Base-by-base conservation (phyloP, 1,140 invertebrate species). In the Drosophila sturtevanti region DNA sequence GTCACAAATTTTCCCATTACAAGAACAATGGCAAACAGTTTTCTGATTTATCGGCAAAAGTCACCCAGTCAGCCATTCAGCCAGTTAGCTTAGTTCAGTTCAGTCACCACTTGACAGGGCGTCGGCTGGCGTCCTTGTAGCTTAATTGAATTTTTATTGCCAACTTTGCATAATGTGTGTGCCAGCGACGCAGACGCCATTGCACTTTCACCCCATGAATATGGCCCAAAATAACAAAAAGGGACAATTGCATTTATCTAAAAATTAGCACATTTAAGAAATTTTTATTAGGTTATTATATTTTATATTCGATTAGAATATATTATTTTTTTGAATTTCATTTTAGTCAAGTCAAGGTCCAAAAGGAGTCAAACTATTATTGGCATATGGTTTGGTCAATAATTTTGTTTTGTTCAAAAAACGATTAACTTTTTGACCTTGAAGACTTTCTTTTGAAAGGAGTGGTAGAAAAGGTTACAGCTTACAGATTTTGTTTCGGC, bases 111-210 rank as follows among this genome's bases (percentile, higher is more conserved):
- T 87, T 89, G 84, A 84, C 76, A 60, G 63, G 64, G 64, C 31
- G 41, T 21, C 41, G 16, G 41, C 41, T 48, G 41, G 16, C 65
- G 84, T 84, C 84, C 84, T 89, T 89, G 84, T 51, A 72, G 68
- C 77, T 89, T 89, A 89, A 89, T 89, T 89, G 85, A 89, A 89
- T 89, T 89, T 89, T 89, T 89, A 89, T 89, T 89, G 84, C 84
- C 72, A 84, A 84, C 79, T 89, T 89, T 89, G 84, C 84, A 89
- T 89, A 89, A 89, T 89, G 79, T 69, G 66, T 27, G 48, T 18
- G 35, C 62, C 71, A 76, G 76, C 82, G 72, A 72, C 62, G 82
- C 72, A 86, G 64, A 69, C 82, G 68, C 64, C 55, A 48, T 56
- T 63, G 78, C 68, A 48, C 41, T 21, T 48, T 48, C 9, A 21